Conservation (phyloP, 1,140 invertebrate genomes). For the Euwallacea fornicatus region DNA sequence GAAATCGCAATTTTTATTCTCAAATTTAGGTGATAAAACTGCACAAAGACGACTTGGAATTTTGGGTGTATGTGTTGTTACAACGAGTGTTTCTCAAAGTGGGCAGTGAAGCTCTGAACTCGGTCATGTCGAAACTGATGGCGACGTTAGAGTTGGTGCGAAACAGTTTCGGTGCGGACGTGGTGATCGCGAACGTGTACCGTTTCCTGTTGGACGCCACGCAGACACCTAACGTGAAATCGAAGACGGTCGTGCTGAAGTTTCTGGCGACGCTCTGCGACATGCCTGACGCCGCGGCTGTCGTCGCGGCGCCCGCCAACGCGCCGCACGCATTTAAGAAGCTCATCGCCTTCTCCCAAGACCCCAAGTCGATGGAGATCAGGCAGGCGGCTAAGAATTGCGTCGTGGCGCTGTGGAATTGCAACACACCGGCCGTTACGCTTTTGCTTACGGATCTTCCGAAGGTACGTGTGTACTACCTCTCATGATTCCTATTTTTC, state of each 20-base stretch:
- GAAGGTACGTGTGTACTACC: slow-evolving; percentile 52
- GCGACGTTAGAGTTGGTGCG: slow-evolving; percentile 84
- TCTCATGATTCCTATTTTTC: no score
- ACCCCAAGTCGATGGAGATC: slow-evolving; percentile 77
- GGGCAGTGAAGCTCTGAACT: slow-evolving; percentile 86
- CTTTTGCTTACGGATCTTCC: slow-evolving; percentile 80
- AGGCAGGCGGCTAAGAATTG: slow-evolving; percentile 76
- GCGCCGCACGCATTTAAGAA: slow-evolving; percentile 67
- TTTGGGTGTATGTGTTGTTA: slow-evolving; percentile 88
- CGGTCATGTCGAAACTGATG: slow-evolving; percentile 86
- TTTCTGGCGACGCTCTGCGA: slow-evolving; percentile 74
- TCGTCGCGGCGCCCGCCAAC: slow-evolving; percentile 52
- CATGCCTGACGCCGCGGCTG: slow-evolving; percentile 54
- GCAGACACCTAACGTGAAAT: slow-evolving; percentile 86
- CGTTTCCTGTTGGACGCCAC: slow-evolving; percentile 82
- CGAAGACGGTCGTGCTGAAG: slow-evolving; percentile 61
- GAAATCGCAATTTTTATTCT: background rate
- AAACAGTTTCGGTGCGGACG: slow-evolving; percentile 66
- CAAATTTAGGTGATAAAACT: slow-evolving; percentile 68
- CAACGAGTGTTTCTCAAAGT: slow-evolving; percentile 82
- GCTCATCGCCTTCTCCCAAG: slow-evolving; percentile 66
- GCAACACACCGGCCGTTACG: slow-evolving; percentile 85
- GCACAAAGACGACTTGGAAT: slow-evolving; percentile 83
- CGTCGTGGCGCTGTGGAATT: slow-evolving; percentile 84
- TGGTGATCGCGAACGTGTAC: slow-evolving; percentile 65